Conservation (phyloP, 2,888 invertebrate species). For the Griposia aprilina region DNA sequence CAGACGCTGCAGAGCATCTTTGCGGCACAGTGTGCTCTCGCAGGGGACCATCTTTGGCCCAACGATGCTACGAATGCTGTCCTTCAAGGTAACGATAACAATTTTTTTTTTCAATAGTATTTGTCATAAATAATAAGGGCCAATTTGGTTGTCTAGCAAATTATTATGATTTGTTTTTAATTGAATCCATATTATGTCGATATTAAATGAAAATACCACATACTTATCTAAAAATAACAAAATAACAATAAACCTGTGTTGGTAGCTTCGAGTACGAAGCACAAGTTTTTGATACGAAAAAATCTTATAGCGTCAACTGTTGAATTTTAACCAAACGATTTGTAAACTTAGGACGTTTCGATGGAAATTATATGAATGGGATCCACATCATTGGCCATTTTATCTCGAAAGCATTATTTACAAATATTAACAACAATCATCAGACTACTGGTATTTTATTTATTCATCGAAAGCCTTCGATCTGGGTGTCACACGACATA, state of each 20-base stretch:
- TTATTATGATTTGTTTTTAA: slow-evolving; percentile 29
- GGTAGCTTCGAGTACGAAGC: background rate
- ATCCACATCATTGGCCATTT: too few relatives aligned
- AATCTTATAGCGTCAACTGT: background rate
- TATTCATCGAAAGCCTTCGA: background rate
- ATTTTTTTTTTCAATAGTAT: background rate
- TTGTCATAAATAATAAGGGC: background rate
- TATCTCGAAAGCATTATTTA: background rate
- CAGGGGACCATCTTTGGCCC: slow-evolving; percentile 85
- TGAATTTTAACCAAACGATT: background rate
- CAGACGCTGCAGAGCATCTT: slow-evolving; percentile 90
- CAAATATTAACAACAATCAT: background rate
- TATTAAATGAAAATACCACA: background rate
- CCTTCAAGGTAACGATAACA: slow-evolving; percentile 68
- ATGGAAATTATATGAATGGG: background rate
- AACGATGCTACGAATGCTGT: slow-evolving; percentile 83
- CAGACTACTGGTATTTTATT: background rate
- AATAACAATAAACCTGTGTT: background rate
- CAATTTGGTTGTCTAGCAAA: background rate
- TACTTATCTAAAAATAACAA: background rate
- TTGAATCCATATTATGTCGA: background rate
- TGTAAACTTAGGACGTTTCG: background rate
- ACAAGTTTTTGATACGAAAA: background rate
- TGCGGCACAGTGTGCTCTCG: slow-evolving; percentile 89
- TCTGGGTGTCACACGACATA: background rate